These are phyloP conservation scores for Pterostichus madidus DNA, from an alignment of 2,888 invertebrate genomes.

Conservation along the genomic window DNA sequence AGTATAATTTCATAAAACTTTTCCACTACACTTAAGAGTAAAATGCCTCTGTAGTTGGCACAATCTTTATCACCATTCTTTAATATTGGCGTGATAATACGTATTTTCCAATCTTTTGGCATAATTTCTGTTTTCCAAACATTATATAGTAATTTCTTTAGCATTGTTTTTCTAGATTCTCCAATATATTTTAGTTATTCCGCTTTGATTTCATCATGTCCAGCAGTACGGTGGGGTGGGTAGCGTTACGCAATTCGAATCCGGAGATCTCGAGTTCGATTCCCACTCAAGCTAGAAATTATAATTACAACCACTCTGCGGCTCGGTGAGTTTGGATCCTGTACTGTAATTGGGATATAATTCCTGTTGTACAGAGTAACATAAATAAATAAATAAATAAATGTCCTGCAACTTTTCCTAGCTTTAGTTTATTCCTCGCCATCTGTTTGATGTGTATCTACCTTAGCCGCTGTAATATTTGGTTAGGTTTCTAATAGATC, in stretches of 20 bases:
- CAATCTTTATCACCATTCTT: not conserved
- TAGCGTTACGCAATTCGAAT: no score
- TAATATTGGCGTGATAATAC: not conserved
- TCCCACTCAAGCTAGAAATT: no score
- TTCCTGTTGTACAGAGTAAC: no score
- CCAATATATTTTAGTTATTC: not conserved
- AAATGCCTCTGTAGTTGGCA: constrained; percentile 3
- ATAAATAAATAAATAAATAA: not conserved
- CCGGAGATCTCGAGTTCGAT: no score
- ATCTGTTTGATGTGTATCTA: not conserved
- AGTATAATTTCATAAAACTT: not conserved
- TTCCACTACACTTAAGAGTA: not conserved
- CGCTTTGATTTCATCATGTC: not conserved
- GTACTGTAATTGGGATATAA: no score
- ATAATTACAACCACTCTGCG: no score
- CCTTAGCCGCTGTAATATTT: not conserved
- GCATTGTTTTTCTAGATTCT: not conserved
- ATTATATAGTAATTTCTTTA: not conserved
- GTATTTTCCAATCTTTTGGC: not conserved
- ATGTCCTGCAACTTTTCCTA: not conserved
- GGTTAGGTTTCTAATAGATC: constrained; percentile 6
- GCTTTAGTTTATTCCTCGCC: no score
- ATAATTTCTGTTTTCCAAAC: not conserved
- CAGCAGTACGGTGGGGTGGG: not conserved
- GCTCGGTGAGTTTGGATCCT: no score